Evolutionary conservation across 2,113 vertebrate genomes (phyloP), one percentile per base, ranked within the genome.

Genomic region (Cynocephalus volans): DNA sequence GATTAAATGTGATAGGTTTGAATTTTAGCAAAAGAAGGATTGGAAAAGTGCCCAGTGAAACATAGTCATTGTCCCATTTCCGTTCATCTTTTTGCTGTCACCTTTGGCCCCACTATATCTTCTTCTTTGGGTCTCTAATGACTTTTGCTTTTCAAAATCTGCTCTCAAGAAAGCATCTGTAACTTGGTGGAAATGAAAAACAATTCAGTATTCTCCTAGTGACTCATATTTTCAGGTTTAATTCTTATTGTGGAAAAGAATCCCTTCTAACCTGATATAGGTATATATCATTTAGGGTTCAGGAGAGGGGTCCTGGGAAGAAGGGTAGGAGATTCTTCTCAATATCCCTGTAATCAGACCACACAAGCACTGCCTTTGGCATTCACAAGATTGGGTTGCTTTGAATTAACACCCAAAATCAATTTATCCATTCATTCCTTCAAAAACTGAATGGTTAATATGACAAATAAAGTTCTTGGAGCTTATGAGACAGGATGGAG

Each of bases 81-180:
- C 12, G 8, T 41, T 64, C 50, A 19, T 62, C 31, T 60, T 88
- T 4, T 70, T 33, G 72, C 58, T 28, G 2, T 67, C 6, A 4
- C 31, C 2, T 91, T 48, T 21, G 75, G 5, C 48, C 18, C 48
- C 77, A 8, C 21, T 48, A 9, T 26, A 45, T 65, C 52, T 62
- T 96, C 50, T 79, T 95, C 64, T 84, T 76, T 79, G 82, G 31
- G 58, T 81, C 12, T 81, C 36, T 50, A 58, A 65, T 75, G 19
- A 19, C 48, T n/a, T 87, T 79, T 8, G 17, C 24, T 73, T 87
- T 83, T 86, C 50, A 90, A 73, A 96, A 79, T 91, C 60, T 83
- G 28, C 26, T 62, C 19, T 64, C 31, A 90, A 45, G 75, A 90
- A 90, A 81, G 31, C 33, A 85, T 52, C 36, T 52, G 36, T 88